Evolutionary conservation across 2,888 invertebrate species (phyloP), one percentile per base, ranked within the genome.

Genomic region (Globia sparganii): DNA sequence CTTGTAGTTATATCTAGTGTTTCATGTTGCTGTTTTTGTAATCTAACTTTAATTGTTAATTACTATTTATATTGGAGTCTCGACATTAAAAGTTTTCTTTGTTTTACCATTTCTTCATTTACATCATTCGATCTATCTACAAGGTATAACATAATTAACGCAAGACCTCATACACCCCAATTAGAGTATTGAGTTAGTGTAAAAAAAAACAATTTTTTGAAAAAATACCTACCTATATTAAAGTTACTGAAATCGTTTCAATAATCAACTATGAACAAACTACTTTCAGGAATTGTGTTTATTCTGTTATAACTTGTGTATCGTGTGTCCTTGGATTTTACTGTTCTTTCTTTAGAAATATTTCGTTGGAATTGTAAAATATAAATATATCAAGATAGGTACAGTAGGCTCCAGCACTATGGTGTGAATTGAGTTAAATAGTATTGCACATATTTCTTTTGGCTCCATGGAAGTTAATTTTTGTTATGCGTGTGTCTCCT

Each of bases 361-460:
- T 74, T 69, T 46, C 28, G 9, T 43, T 59, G 6, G 5, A 43
- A 25, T 49, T 56, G 8, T 5, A 15, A 43, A 43, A 15, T 13
- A 43, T 43, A 43, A 66, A 53, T 68, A 13, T 40, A 62, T 62
- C 70, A 71, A 67, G 15, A 46, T 6, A 40, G 18, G 21, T 56
- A 37, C n/a, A 34, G 18, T 53, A 34, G 49, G n/a, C 11, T 53
- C n/a, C 15, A 28, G 25, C 37, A 46, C 18, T 46, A 18, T 43
- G n/a, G 40, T 80, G 71, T 75, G 9, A 76, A 80, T 62, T 67
- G 28, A n/a, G 34, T 37, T 75, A 80, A 80, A 74, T n/a, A 28
- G 28, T 72, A 67, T 34, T 58, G 28, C 66, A 66, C n/a, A 62
- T 25, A 75, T 28, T 4, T 59, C 15, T 49, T 61, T 71, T 49